phyloP scores from a whole-genome alignment of 2,888 invertebrate species.

The Ormyrus labotus region DNA sequence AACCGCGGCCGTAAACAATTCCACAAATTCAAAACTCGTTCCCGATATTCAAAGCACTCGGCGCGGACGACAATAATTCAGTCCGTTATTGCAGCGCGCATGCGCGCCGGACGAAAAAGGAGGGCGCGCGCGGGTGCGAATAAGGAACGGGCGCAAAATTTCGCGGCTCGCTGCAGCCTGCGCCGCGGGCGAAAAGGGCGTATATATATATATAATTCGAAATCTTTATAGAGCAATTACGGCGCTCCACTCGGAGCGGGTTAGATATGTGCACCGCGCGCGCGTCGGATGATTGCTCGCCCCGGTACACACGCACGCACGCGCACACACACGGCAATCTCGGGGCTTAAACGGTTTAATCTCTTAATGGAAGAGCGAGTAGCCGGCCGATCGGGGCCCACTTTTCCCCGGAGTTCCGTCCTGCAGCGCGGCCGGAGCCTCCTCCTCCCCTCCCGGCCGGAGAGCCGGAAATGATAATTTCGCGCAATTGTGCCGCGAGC shows the following conservation, averaged over 20 bases:
- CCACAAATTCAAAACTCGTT: no score
- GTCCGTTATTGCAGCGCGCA: no score
- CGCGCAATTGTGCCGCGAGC: constrained; percentile 46
- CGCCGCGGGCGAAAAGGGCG: no score
- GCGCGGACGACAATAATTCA: no score
- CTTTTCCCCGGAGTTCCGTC: constrained; percentile 42
- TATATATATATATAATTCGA: constrained; percentile 5
- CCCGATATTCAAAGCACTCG: no score
- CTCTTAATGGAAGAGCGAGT: constrained; percentile 55
- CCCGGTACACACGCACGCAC: background rate
- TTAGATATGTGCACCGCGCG: no score
- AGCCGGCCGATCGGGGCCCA: constrained; percentile 57
- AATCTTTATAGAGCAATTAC: constrained; percentile 35
- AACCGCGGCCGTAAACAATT: no score
- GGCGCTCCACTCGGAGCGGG: background rate
- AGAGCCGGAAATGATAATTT: constrained; percentile 54
- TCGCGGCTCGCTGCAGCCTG: background rate
- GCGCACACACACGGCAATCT: background rate
- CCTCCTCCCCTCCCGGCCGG: background rate
- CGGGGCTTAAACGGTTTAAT: constrained; percentile 50
- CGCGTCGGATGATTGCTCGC: background rate
- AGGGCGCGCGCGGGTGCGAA: no score
- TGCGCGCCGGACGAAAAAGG: no score
- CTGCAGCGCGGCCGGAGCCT: constrained; percentile 1
- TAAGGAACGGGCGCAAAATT: background rate